Evolutionary conservation across 1,140 invertebrate genomes (phyloP).

Genomic region (Eciton burchellii): DNA sequence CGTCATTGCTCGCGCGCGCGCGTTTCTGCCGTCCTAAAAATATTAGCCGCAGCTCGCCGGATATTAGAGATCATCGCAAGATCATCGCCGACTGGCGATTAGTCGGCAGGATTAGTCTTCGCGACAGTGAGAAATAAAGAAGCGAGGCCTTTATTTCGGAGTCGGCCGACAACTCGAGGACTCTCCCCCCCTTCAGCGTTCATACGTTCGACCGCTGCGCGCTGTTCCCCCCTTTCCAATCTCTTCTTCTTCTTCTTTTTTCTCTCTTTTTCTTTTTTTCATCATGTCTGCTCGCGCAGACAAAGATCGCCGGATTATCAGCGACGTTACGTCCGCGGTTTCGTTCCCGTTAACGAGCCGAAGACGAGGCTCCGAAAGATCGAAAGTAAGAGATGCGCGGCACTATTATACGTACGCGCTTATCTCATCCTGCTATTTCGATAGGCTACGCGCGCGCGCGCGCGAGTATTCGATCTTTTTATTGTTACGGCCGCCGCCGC

Average conservation of each 20-base stretch:
- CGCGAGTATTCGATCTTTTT: neutral
- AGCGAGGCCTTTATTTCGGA: too few species aligned
- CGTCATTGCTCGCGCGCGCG: neutral
- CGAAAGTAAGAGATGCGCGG: neutral
- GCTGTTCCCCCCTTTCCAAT: neutral
- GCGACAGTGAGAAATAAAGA: too few species aligned
- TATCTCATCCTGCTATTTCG: slow-evolving; percentile 26
- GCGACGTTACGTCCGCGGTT: too few species aligned
- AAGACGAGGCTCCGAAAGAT: neutral
- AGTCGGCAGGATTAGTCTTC: slow-evolving; percentile 10
- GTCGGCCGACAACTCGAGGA: too few species aligned
- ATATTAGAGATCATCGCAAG: slow-evolving; percentile 23
- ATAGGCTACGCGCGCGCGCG: neutral
- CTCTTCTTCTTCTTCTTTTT: neutral
- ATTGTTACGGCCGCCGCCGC: neutral
- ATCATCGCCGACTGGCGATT: neutral
- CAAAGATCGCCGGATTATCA: neutral
- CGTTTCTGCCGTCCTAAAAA: slow-evolving; percentile 18
- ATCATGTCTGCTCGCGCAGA: too few species aligned
- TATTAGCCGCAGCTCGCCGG: neutral
- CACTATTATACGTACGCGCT: neutral
- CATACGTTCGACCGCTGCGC: too few species aligned
- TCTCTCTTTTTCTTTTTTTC: neutral
- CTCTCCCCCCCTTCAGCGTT: too few species aligned
- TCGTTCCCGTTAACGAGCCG: neutral